Conservation (phyloP, 2,888 invertebrate genomes). For the Pollenia griseotomentosa region DNA sequence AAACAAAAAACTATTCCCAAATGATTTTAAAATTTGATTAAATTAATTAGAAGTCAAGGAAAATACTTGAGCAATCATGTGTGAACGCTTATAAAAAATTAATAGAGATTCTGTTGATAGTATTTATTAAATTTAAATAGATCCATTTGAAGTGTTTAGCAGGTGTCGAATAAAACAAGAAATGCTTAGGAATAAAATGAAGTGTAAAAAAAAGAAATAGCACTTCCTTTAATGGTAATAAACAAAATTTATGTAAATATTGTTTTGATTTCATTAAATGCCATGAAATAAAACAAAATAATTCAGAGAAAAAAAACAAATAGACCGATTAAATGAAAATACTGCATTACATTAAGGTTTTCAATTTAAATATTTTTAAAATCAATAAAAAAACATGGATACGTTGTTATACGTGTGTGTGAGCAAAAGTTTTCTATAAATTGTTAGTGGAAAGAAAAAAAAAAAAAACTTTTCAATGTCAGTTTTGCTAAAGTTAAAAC, state of each 20-base stretch:
- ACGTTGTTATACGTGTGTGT: not conserved
- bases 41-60: conserved; percentile 1
- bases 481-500: conserved; percentile 41
- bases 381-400: conserved; percentile 30
- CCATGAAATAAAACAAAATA: too few species aligned
- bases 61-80: not conserved
- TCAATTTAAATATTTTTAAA: conserved; percentile 16
- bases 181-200: too few species aligned
- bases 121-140: conserved; percentile 41
- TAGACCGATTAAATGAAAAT: not conserved
- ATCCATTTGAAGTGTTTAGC: conserved; percentile 40
- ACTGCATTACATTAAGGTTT: not conserved
- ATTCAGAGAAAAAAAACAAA: not conserved
- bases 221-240: too few species aligned
- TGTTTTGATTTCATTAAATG: too few species aligned
- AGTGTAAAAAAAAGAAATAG: too few species aligned
- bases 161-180: conserved; percentile 34
- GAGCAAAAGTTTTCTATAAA: not conserved
- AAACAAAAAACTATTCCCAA: conserved; percentile 20
- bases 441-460: not conserved
- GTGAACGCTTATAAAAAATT: too few species aligned
- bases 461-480: conserved; percentile 61
- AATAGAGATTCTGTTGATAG: not conserved
- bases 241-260: too few species aligned
- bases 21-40: conserved; percentile 3